Conservation (phyloP, 1,140 invertebrate species). For the Helicoverpa armigera region DNA sequence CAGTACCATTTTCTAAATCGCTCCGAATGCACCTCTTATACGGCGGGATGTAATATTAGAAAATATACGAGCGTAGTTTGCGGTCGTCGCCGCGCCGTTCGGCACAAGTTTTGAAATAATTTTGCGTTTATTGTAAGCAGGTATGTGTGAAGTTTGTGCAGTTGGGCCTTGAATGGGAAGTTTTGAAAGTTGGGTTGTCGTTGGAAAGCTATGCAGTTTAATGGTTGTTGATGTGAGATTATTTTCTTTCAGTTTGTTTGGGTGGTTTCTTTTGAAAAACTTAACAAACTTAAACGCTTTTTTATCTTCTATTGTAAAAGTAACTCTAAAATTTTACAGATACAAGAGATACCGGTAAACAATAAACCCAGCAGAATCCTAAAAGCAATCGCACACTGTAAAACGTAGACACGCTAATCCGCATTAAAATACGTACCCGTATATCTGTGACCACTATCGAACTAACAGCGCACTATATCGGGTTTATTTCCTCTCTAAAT, state of each 20-base stretch:
- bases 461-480: constrained; percentile 18
- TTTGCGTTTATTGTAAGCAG: constrained; percentile 28
- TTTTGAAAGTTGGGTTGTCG: constrained; percentile 7
- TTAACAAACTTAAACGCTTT: too few relatives aligned
- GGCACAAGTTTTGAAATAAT: constrained; percentile 39
- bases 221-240: neutral
- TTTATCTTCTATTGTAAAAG: too few relatives aligned
- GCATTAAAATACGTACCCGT: constrained; percentile 15
- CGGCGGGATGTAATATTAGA: neutral
- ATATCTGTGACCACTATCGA: constrained; percentile 17
- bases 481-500: constrained; percentile 14
- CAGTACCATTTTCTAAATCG: constrained; percentile 41
- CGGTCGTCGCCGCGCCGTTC: neutral
- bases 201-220: neutral
- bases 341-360: neutral
- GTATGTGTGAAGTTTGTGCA: constrained; percentile 14
- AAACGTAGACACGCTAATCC: constrained; percentile 23
- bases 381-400: neutral
- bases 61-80: constrained; percentile 29
- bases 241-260: neutral
- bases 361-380: neutral
- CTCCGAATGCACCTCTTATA: constrained; percentile 9
- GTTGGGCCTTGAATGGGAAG: constrained; percentile 4
- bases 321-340: too few relatives aligned
- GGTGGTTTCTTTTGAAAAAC: too few relatives aligned